Evolutionary conservation across 2,113 vertebrate genomes (phyloP), one percentile per base, ranked within the genome.

Genomic region (Saguinus midas): DNA sequence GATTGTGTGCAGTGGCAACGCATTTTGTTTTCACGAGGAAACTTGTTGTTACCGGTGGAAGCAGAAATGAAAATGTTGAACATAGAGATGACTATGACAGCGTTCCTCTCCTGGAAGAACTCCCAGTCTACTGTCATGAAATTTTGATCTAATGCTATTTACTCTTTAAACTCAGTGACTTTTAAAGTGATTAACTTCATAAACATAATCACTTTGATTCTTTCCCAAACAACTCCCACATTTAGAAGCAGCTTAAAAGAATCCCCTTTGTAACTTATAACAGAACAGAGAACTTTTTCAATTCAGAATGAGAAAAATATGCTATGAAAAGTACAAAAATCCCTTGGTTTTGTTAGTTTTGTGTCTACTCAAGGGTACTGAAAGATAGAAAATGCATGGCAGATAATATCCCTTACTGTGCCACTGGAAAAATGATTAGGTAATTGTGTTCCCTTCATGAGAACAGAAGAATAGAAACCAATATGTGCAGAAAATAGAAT

Each of bases 1-100:
- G 66, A 96, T 81, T 98, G 88, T 94, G 92, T 75, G 55, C 16
- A 35, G 35, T 75, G 84, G 45, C 32, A 57, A 45, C 37, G 45
- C 79, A 86, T 86, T 93, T 92, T 70, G 50, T 52, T 52, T 52
- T 25, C 35, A 40, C 70, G 8, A 90, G 73, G 45, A 87, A 94
- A 90, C 83, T 29, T 92, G 84, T 93, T 97, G 48, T 84, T 82
- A 76, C 72, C 94, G 75, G 84, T 97, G 76, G 85, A 85, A 92
- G 76, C 40, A 66, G 88, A 93, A 90, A 61, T 35, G n/a, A 91
- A 97, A 91, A 90, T 48, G 84, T 21, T 76, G n/a, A 93, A 76
- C 2, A 52, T 25, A 52, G 50, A 52, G 50, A 76, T 45, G 35
- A 64, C 57, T 29, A 50, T 72, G 83, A 72, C 73, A 81, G 57